Evolutionary conservation across 2,113 vertebrate species (phyloP), one percentile per base, ranked within the genome.

Genomic region (Calyptommatus sinebrachiatus): DNA sequence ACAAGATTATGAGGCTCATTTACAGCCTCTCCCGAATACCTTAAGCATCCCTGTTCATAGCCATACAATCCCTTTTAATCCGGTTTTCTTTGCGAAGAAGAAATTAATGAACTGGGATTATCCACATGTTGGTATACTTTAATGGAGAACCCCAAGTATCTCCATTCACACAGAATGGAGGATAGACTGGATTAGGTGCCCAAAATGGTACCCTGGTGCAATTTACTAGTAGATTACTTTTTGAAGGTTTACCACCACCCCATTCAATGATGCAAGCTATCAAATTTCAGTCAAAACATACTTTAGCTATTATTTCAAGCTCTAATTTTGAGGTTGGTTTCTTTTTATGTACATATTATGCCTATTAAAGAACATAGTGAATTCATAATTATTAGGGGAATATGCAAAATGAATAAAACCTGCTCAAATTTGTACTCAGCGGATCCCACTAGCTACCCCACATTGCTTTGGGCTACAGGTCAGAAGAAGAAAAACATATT

Each of bases 401-500:
- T 45, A 50, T 62, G 9, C 4, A 62, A 62, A 60, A 61, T 67
- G 45, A 18, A 70, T 45, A 16, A 78, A n/a, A n/a, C 14, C 50
- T 45, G 14, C 24, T 14, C n/a, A 66, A 35, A 80, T 74, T 35
- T 69, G 76, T 8, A 81, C 35, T 68, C 26, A 69, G 68, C 50
- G 16, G 16, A 75, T 80, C 66, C 48, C 26, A 74, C 21, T 68
- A 26, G 22, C 26, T 12, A 60, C 24, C 71, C 57, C 18, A 45
- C 5, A 21, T 18, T 67, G 24, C 16, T 80, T 73, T 80, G 62
- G 48, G 31, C 63, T 60, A 60, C 50, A 29, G 65, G 26, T 67
- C 46, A 80, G 63, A 67, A 68, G n/a, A 41, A 41, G 35, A 41
- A 41, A 60, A 74, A 26, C 8, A 68, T 81, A 75, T 74, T 60